Evolutionary conservation across 2,797 vertebrate species (phyloP).

Genomic region (Anas georgica): DNA sequence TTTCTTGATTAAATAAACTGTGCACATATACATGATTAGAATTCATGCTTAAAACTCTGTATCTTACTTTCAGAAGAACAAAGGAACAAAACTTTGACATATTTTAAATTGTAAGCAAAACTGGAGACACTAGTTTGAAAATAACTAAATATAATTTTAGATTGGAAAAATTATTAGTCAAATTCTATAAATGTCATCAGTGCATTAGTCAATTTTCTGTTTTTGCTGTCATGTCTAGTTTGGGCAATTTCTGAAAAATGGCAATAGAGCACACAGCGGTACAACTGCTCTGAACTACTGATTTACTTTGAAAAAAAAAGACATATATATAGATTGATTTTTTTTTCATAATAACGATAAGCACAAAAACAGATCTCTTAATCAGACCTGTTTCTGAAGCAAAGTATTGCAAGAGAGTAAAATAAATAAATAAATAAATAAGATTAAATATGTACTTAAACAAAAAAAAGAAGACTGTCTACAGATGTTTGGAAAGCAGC

Average conservation of each 20-base stretch:
- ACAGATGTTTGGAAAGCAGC: neutral
- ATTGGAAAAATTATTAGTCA: neutral
- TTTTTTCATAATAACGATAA: neutral
- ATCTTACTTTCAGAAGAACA: neutral
- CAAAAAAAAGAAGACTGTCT: neutral
- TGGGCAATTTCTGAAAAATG: neutral
- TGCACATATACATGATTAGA: neutral
- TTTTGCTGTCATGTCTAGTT: neutral
- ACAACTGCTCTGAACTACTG: neutral
- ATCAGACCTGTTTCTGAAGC: neutral
- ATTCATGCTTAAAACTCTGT: no score
- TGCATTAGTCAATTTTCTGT: neutral
- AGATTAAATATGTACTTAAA: neutral
- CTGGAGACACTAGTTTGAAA: neutral
- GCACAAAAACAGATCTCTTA: neutral
- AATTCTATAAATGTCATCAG: neutral
- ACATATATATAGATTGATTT: neutral
- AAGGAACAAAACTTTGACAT: accelerated
- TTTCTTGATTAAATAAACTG: neutral
- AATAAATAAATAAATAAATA: neutral
- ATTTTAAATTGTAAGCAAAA: neutral
- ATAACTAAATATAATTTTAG: neutral
- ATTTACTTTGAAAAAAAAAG: neutral
- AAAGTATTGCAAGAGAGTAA: neutral
- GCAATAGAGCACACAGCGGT: accelerated